A percentile compares a stretch with the other conserved stretches of the same genome.
phyloP scores from a whole-genome alignment of 2,113 vertebrate genomes.

The Hyla sarda region DNA sequence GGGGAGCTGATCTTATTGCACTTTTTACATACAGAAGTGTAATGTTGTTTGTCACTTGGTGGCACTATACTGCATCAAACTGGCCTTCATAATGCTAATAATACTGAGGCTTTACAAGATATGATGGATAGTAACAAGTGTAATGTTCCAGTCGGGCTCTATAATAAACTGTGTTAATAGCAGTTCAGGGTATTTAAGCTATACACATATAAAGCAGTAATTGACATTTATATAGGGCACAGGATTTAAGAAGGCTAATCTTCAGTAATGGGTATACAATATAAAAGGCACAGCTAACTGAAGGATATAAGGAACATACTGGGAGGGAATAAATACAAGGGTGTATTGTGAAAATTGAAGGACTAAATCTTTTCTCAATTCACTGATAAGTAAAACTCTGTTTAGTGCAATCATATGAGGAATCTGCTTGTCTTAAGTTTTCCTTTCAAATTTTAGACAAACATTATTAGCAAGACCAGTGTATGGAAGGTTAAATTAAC shows the following conservation, averaged over 20 bases:
- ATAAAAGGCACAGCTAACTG: not conserved
- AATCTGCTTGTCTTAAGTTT: too few species aligned
- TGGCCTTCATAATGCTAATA: too few species aligned
- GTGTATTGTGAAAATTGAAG: too few species aligned
- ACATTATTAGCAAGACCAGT: too few species aligned
- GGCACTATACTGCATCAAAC: slow-evolving; percentile 19
- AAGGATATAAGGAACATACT: not conserved
- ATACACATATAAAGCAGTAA: not conserved
- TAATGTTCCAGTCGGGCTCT: not conserved
- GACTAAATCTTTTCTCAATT: too few species aligned
- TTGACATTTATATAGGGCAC: not conserved
- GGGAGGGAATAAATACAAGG: too few species aligned
- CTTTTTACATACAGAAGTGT: not conserved
- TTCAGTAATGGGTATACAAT: not conserved
- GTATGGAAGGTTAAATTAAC: too few species aligned
- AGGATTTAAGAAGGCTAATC: not conserved
- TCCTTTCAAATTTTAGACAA: too few species aligned
- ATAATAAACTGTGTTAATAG: not conserved
- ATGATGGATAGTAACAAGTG: not conserved
- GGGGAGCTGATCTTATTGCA: slow-evolving; percentile 11
- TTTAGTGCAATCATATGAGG: too few species aligned
- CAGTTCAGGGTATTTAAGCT: not conserved
- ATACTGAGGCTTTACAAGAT: not conserved
- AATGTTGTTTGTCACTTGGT: not conserved
- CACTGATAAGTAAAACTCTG: too few species aligned